These are phyloP conservation scores for Brachymystax lenok DNA, from an alignment of 2,797 vertebrate species.

Conservation along the genomic window DNA sequence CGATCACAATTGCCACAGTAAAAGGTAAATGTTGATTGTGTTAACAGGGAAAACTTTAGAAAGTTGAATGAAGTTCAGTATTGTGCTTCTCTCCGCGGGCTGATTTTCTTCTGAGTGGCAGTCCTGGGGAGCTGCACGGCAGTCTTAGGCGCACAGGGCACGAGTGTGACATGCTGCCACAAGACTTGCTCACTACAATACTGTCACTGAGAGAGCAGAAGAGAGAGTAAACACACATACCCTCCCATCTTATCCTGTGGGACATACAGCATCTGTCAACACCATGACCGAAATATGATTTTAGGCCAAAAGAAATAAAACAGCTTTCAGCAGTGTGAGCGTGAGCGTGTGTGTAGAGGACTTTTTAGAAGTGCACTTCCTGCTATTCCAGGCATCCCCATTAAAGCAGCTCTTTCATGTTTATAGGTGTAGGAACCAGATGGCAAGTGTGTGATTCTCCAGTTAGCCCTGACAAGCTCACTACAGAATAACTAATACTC, in stretches of 20 bases:
- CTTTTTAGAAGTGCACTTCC: conserved; percentile 19
- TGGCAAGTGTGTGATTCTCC: not conserved
- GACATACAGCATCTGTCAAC: conserved; percentile 7
- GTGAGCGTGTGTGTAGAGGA: not conserved
- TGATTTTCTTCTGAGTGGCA: too few species aligned
- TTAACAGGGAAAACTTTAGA: too few species aligned
- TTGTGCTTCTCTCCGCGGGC: too few species aligned
- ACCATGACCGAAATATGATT: conserved; percentile 2
- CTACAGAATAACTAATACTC: not conserved
- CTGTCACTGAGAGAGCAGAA: not conserved
- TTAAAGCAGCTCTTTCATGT: conserved; percentile 43
- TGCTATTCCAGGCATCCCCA: conserved; percentile 52
- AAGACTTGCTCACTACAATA: too few species aligned
- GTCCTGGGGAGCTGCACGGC: too few species aligned
- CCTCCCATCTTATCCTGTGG: too few species aligned
- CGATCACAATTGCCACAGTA: too few species aligned
- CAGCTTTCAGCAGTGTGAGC: conserved; percentile 3
- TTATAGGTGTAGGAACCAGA: conserved; percentile 52
- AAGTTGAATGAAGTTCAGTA: too few species aligned
- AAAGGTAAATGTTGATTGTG: too few species aligned
- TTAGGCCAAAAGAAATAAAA: not conserved
- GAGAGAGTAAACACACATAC: not conserved
- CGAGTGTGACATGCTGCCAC: too few species aligned
- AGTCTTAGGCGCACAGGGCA: too few species aligned
- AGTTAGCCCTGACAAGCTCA: not conserved